These are phyloP conservation scores for Dromococcyx pavoninus DNA, from an alignment of 2,797 vertebrate genomes.

Conservation along the genomic window DNA sequence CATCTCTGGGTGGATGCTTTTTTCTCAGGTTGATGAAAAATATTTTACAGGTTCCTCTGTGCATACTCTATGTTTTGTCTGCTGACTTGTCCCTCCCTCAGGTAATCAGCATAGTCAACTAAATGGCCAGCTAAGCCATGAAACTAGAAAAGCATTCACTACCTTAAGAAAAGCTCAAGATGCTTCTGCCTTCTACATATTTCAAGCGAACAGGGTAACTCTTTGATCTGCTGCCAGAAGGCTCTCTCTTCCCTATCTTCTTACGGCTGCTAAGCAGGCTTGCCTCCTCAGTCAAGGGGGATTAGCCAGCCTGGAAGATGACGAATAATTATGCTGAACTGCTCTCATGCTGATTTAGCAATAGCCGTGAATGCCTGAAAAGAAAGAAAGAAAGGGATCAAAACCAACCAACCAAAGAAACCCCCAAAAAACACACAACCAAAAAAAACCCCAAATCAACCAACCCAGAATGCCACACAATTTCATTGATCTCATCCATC, in stretches of 20 bases:
- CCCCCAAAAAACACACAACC: no score
- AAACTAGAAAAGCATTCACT: background rate
- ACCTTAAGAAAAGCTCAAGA: background rate
- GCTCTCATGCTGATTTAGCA: background rate
- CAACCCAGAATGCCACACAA: background rate
- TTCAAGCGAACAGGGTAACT: background rate
- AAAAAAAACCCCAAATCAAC: background rate
- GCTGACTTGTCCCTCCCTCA: background rate
- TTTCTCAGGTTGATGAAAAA: background rate
- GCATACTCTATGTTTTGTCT: background rate
- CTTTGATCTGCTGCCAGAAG: conserved; percentile 48
- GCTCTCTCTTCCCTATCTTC: background rate
- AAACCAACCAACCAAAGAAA: background rate
- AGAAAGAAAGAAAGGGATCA: no score
- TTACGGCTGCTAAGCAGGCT: background rate
- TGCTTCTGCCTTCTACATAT: background rate
- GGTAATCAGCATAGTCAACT: background rate
- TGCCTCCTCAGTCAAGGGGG: background rate
- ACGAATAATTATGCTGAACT: background rate
- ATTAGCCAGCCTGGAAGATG: background rate
- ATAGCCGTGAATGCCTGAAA: background rate
- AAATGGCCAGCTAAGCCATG: background rate
- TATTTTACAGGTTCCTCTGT: background rate
- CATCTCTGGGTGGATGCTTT: background rate
- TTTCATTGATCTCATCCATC: background rate